phyloP scores from a whole-genome alignment of 2,888 invertebrate species.

The Eupsilia transversa region DNA sequence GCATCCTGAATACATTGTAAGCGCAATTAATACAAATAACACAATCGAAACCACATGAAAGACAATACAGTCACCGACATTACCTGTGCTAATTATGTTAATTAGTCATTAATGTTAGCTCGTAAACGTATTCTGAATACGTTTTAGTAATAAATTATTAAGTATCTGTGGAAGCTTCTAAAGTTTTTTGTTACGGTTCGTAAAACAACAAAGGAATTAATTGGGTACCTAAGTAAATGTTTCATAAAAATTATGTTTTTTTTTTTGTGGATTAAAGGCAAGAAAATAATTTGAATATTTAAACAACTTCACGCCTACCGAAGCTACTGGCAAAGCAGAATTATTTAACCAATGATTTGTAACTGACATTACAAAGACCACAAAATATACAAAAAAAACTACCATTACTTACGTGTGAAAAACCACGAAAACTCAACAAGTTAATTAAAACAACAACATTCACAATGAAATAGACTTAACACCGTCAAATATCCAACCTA shows the following conservation, averaged over 20 bases:
- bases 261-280: background rate
- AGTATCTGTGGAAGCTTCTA: background rate
- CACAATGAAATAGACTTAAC: slow-evolving; percentile 55
- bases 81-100: slow-evolving; percentile 33
- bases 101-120: slow-evolving; percentile 17
- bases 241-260: background rate
- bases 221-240: slow-evolving; percentile 19
- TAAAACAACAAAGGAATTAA: slow-evolving; percentile 29
- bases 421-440: slow-evolving; percentile 44
- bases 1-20: slow-evolving; percentile 6
- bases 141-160: slow-evolving; percentile 6
- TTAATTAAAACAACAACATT: slow-evolving; percentile 47
- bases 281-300: slow-evolving; percentile 21
- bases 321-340: background rate
- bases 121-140: background rate
- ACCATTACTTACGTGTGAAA: slow-evolving; percentile 37
- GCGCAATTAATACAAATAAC: slow-evolving; percentile 32
- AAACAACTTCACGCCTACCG: background rate
- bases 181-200: background rate
- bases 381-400: background rate
- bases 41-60: slow-evolving; percentile 31
- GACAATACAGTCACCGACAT: slow-evolving; percentile 21
- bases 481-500: slow-evolving; percentile 70
- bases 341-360: slow-evolving; percentile 9
- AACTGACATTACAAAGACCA: background rate